Conservation (phyloP, 2,113 vertebrate genomes). For the Bostrychus sinensis region DNA sequence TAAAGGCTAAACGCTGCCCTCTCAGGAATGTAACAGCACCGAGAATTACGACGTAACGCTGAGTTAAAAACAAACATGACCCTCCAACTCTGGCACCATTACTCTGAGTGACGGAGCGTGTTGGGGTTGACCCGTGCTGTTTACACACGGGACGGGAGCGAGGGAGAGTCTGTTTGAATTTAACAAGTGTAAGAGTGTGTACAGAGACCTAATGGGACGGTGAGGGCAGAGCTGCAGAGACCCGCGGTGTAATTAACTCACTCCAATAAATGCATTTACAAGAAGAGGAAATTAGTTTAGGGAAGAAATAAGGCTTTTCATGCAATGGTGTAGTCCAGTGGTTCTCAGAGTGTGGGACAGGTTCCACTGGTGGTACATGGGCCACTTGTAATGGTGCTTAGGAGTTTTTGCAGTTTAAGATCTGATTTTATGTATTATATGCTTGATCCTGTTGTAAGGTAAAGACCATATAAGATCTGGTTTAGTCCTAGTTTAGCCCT, state of each 20-base stretch:
- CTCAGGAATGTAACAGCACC: constrained; percentile 36
- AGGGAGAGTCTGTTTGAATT: constrained; percentile 64
- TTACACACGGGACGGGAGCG: constrained; percentile 58
- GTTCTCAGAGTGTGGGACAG: not conserved
- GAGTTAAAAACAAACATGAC: constrained; percentile 66
- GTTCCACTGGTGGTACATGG: not conserved
- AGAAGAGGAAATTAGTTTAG: constrained; percentile 1
- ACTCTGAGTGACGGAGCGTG: constrained; percentile 42
- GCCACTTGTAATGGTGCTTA: too few relatives aligned
- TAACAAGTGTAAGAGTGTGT: constrained; percentile 56
- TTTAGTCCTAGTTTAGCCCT: not conserved
- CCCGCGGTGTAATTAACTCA: constrained; percentile 61
- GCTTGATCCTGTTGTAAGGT: too few relatives aligned
- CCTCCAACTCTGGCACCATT: constrained; percentile 42
- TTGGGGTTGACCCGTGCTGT: constrained; percentile 62
- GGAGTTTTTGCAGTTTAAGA: too few relatives aligned
- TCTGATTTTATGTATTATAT: too few relatives aligned
- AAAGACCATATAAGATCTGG: not conserved
- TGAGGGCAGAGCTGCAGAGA: constrained; percentile 13
- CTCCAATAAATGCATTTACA: constrained; percentile 51
- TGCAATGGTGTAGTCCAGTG: not conserved
- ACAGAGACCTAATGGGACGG: constrained; percentile 34
- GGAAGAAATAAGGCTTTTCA: not conserved
- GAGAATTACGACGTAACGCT: constrained; percentile 43
- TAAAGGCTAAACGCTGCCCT: constrained; percentile 34